Evolutionary conservation across 2,888 invertebrate genomes (phyloP), one percentile per base, ranked within the genome.

Genomic region (Kryphioiulus occultus): DNA sequence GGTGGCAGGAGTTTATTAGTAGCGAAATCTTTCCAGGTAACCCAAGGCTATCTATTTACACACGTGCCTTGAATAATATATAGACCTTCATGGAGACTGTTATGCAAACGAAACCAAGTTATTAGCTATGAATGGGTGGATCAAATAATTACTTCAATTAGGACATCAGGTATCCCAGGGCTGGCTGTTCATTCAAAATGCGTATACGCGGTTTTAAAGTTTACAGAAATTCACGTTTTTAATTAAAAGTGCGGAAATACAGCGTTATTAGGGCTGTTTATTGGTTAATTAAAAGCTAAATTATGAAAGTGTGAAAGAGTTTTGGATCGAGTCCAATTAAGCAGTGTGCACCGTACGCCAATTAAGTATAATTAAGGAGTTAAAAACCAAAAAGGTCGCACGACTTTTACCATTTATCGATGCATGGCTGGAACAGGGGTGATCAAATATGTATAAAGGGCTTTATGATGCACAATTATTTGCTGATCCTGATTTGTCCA

Each of bases 1-100:
- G 68, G 68, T 68, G 68, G 22, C 68, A 68, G 68, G 68, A 68
- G 68, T 68, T 68, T 68, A 68, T 68, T 68, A 68, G 68, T 68
- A 68, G 68, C 68, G 22, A 68, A 68, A 68, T 68, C 68, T 68
- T 68, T 68, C 68, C 68, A 68, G 68, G 68, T 68, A 68, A 68
- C 68, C 68, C 68, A 68, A 68, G 68, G 68, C 68, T 68, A 68
- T 68, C 68, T 68, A 68, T 68, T 68, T 68, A 68, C 68, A 68
- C 68, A 68, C 68, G 22, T 68, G 68, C 68, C 26, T 68, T 68
- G 68, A 68, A 68, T 68, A 68, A 68, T 68, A 68, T n/a, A 68
- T 68, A 68, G 68, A n/a, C 22, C 68, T 68, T 22, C 68, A 68
- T 68, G 22, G 68, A 68, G 68, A 68, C 68, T 68, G 68, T 68